Conservation (phyloP, 2,888 invertebrate genomes). For the Capitulum mitella region DNA sequence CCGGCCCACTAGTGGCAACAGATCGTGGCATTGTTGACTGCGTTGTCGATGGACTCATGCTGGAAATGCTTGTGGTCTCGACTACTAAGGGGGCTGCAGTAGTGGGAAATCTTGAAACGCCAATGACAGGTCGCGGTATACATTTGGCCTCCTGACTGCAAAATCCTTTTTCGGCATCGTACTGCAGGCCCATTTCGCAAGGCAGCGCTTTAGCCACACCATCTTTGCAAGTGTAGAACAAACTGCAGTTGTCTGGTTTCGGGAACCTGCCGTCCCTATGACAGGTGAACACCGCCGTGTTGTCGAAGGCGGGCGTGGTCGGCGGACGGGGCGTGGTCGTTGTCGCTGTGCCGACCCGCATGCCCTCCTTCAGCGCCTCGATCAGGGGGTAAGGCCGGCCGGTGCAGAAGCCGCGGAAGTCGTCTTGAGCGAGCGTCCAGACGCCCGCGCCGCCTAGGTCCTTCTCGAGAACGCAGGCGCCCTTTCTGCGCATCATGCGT, state of each 20-base stretch:
- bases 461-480: slow-evolving; percentile 44
- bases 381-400: background rate
- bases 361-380: background rate
- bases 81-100: no score
- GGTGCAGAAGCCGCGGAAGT: background rate
- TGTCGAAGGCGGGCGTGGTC: background rate
- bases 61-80: no score
- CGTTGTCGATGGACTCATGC: no score
- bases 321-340: background rate
- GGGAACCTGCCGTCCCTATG: background rate
- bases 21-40: no score
- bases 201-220: background rate
- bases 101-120: background rate
- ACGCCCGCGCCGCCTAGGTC: slow-evolving; percentile 40
- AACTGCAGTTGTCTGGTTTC: background rate
- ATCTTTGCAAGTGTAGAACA: background rate
- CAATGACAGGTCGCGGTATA: background rate
- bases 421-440: background rate
- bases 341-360: background rate
- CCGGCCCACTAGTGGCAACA: no score
- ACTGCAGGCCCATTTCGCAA: background rate
- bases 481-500: slow-evolving; percentile 40
- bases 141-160: background rate
- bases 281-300: background rate
- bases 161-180: background rate